phyloP scores from a whole-genome alignment of 2,797 vertebrate species.

The Microchirus variegatus region DNA sequence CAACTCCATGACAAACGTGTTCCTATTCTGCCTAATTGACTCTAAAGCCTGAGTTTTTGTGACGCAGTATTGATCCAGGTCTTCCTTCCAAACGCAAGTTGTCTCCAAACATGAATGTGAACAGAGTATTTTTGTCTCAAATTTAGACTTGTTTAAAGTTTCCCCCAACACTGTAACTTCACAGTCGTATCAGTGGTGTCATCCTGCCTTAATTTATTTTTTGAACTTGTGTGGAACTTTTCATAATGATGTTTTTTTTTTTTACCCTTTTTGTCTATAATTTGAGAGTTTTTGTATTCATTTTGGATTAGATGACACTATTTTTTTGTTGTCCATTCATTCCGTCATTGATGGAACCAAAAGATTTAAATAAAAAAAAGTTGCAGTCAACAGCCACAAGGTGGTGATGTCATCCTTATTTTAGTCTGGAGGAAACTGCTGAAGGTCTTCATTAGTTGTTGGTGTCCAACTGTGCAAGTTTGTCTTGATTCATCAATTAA shows the following conservation, averaged over 20 bases:
- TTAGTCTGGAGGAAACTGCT: neutral
- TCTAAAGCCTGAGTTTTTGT: constrained; percentile 18
- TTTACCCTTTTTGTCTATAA: neutral
- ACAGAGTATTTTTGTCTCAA: constrained; percentile 10
- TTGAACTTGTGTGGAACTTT: constrained; percentile 32
- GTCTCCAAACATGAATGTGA: neutral
- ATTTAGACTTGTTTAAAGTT: constrained; percentile 2
- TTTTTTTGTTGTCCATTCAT: constrained; percentile 17
- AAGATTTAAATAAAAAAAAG: constrained; percentile 52
- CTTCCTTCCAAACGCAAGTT: constrained; percentile 11
- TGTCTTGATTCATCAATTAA: too few species aligned
- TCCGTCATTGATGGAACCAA: constrained; percentile 21
- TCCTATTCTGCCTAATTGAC: constrained; percentile 15
- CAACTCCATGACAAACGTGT: constrained; percentile 13
- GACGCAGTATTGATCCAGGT: neutral
- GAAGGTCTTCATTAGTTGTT: neutral
- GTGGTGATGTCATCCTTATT: constrained; percentile 60
- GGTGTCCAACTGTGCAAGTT: neutral
- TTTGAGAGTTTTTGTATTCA: too few species aligned
- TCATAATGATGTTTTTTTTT: constrained; percentile 15
- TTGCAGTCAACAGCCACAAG: constrained; percentile 59
- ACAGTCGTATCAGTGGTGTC: constrained; percentile 2
- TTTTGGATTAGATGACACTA: neutral
- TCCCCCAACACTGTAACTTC: neutral
- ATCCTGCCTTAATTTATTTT: constrained; percentile 32